Conservation (phyloP, 2,888 invertebrate species). For the Phalera bucephala region DNA sequence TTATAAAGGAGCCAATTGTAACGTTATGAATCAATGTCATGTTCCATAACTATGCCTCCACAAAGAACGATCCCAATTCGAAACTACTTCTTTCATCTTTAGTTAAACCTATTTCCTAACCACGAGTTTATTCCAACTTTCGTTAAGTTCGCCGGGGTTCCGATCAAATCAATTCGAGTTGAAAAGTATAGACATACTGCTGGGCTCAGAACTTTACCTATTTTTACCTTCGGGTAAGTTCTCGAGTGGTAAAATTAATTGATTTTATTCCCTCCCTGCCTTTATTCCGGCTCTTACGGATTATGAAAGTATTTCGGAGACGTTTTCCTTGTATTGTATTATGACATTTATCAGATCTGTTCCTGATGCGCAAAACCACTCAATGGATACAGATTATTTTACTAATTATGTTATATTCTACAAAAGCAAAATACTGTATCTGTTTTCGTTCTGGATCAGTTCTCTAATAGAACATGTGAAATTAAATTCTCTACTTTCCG, state of each 20-base stretch:
- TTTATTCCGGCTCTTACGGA: conserved; percentile 11
- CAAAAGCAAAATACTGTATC: no score
- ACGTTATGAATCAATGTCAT: conserved; percentile 65
- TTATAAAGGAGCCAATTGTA: conserved; percentile 28
- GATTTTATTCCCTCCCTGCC: conserved; percentile 17
- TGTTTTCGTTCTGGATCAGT: no score
- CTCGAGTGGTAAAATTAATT: conserved; percentile 43
- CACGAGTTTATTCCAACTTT: conserved; percentile 63
- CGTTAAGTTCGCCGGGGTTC: conserved; percentile 55
- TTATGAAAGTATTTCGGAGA: conserved; percentile 18
- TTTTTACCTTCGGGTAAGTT: conserved; percentile 43
- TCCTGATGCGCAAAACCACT: no score
- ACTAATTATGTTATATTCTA: no score
- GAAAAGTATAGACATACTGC: conserved; percentile 62
- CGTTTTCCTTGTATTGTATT: not conserved
- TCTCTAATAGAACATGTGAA: no score
- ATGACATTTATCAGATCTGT: no score
- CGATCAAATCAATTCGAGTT: conserved; percentile 73
- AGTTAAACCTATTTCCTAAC: conserved; percentile 68
- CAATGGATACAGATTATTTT: no score
- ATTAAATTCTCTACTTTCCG: no score
- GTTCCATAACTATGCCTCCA: conserved; percentile 50
- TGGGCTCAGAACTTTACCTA: conserved; percentile 54
- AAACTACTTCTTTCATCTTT: conserved; percentile 65
- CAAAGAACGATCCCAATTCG: conserved; percentile 63